These are phyloP conservation scores for Copidosoma floridanum DNA, from an alignment of 1,140 invertebrate species.

Conservation along the genomic window DNA sequence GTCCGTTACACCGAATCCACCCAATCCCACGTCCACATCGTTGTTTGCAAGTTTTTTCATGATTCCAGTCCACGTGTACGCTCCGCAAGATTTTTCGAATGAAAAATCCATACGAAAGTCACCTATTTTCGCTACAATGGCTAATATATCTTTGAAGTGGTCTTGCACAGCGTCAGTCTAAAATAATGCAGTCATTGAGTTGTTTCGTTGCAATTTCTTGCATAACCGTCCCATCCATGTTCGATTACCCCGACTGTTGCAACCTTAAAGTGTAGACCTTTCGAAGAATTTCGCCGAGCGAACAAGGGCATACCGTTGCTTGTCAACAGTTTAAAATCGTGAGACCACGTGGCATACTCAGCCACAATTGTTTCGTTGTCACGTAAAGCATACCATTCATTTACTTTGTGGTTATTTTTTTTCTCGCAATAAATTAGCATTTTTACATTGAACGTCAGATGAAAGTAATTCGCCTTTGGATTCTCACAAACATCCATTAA, in stretches of 20 bases:
- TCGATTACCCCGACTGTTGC: background rate
- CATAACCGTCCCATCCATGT: background rate
- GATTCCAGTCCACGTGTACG: conserved; percentile 4
- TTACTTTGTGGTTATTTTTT: background rate
- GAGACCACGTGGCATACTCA: background rate
- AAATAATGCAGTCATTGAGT: background rate
- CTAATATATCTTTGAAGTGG: background rate
- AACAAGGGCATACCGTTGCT: background rate
- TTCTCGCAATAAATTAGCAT: background rate
- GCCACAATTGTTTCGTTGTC: background rate
- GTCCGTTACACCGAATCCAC: background rate
- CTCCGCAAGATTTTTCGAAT: background rate
- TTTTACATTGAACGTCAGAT: background rate
- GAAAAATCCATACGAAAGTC: background rate
- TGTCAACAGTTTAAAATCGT: background rate
- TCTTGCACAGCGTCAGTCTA: background rate
- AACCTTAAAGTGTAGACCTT: background rate
- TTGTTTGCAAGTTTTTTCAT: background rate
- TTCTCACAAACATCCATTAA: background rate
- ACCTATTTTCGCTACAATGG: background rate
- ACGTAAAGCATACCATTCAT: conserved; percentile 10
- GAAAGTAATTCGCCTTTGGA: conserved; percentile 6
- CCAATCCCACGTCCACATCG: conserved; percentile 7
- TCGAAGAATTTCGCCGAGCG: background rate
- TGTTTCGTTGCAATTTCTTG: background rate